Conservation (phyloP, 1,140 invertebrate species). For the Eupristina koningsbergeri region DNA sequence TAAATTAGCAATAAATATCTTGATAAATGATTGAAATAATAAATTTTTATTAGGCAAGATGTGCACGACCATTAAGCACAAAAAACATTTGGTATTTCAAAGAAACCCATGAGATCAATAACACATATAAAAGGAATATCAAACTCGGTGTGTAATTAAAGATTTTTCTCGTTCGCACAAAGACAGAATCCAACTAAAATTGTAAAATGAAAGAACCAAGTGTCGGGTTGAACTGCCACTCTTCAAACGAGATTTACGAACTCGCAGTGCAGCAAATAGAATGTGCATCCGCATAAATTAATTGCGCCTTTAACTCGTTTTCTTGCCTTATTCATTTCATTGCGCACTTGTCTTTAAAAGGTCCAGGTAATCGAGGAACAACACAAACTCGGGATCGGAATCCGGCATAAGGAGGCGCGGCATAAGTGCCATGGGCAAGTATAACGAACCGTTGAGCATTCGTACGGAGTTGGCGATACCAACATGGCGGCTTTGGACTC, state of each 20-base stretch:
- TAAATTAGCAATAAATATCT: not conserved
- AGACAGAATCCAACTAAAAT: no score
- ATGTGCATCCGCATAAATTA: constrained; percentile 10
- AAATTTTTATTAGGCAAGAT: not conserved
- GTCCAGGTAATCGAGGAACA: constrained; percentile 11
- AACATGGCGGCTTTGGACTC: constrained; percentile 57
- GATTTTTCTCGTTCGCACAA: no score
- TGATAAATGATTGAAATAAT: not conserved
- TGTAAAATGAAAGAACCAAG: no score
- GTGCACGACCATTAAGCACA: not conserved
- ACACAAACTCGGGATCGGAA: constrained; percentile 12
- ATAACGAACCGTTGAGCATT: not conserved
- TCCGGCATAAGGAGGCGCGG: constrained; percentile 32
- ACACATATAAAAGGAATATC: not conserved
- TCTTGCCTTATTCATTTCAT: not conserved
- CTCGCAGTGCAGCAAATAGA: not conserved
- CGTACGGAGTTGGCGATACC: constrained; percentile 50
- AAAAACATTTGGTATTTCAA: no score
- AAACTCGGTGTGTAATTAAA: not conserved
- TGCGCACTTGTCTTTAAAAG: constrained; percentile 7
- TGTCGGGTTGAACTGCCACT: no score
- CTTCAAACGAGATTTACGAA: not conserved
- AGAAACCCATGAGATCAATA: no score
- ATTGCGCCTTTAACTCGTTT: not conserved
- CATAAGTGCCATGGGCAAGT: not conserved